phyloP scores from a whole-genome alignment of 2,113 vertebrate genomes.

The Ophthalmolycus amberensis region DNA sequence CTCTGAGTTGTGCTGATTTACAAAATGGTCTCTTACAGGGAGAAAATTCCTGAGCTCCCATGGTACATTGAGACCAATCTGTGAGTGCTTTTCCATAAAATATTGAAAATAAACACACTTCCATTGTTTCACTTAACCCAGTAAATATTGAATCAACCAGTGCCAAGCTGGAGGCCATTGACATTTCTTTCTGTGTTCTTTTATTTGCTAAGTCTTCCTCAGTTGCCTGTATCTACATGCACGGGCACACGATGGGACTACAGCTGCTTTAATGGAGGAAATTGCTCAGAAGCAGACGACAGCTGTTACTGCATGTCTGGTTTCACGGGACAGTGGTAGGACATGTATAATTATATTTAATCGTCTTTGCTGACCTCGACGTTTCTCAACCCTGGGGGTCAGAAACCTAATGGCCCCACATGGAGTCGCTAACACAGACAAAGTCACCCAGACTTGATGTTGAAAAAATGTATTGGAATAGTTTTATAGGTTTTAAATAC shows the following conservation, averaged over 20 bases:
- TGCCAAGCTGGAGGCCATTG: not conserved
- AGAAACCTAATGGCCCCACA: too few relatives aligned
- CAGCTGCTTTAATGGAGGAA: constrained; percentile 91
- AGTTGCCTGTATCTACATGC: constrained; percentile 85
- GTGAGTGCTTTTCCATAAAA: constrained; percentile 68
- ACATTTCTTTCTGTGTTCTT: not conserved
- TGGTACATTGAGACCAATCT: constrained; percentile 81
- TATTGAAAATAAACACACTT: not conserved
- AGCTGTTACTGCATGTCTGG: constrained; percentile 85
- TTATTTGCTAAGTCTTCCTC: constrained; percentile 77
- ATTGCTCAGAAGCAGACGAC: constrained; percentile 79
- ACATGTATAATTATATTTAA: not conserved
- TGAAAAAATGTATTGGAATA: not conserved
- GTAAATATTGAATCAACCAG: not conserved
- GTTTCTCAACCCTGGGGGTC: not conserved
- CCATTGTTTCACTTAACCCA: not conserved
- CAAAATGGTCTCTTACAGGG: constrained; percentile 65
- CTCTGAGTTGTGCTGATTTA: constrained; percentile 21
- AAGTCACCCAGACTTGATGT: not conserved
- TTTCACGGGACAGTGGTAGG: constrained; percentile 89
- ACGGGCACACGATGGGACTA: constrained; percentile 85
- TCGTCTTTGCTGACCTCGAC: not conserved
- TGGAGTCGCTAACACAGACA: not conserved
- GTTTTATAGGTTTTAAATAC: not conserved
- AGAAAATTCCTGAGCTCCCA: constrained; percentile 77